phyloP scores from a whole-genome alignment of 2,797 vertebrate species.

The Ctenosaura bakeri region DNA sequence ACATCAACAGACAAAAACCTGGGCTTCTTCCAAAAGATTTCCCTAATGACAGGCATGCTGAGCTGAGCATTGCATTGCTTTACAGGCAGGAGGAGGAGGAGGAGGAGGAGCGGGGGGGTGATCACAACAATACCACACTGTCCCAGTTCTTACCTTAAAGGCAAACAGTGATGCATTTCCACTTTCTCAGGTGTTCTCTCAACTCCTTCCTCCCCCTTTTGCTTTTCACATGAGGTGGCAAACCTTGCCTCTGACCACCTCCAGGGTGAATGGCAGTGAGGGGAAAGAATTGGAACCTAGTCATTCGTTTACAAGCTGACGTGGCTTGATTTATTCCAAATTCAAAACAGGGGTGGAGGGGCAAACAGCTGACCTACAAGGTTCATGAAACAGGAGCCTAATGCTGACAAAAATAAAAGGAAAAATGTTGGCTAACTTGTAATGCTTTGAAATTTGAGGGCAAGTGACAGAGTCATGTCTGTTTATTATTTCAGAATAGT shows the following conservation, averaged over 20 bases:
- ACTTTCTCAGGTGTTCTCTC: slow-evolving; percentile 23
- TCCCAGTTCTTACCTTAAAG: slow-evolving; percentile 29
- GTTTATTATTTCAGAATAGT: slow-evolving; percentile 31
- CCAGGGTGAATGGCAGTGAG: slow-evolving; percentile 55
- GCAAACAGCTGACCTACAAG: slow-evolving; percentile 72
- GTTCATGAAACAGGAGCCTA: slow-evolving; percentile 73
- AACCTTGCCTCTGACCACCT: slow-evolving; percentile 54
- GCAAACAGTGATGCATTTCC: slow-evolving; percentile 50
- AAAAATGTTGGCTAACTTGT: slow-evolving; percentile 59
- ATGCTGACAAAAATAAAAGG: slow-evolving; percentile 65
- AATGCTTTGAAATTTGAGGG: slow-evolving; percentile 59
- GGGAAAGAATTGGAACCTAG: slow-evolving; percentile 67
- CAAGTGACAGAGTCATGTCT: slow-evolving; percentile 51
- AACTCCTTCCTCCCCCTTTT: background rate
- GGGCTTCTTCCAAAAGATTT: slow-evolving; percentile 67
- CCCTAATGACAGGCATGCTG: slow-evolving; percentile 57
- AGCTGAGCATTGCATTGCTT: slow-evolving; percentile 53
- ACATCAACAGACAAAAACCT: slow-evolving; percentile 25
- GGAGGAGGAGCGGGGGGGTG: background rate
- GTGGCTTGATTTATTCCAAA: slow-evolving; percentile 57
- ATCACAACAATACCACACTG: slow-evolving; percentile 30
- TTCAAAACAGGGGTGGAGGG: slow-evolving; percentile 49
- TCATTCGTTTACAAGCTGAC: slow-evolving; percentile 73
- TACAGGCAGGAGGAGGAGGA: slow-evolving; percentile 28
- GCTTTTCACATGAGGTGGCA: background rate